Base-by-base conservation (phyloP, 1,140 invertebrate species). In the Helicoverpa zea region DNA sequence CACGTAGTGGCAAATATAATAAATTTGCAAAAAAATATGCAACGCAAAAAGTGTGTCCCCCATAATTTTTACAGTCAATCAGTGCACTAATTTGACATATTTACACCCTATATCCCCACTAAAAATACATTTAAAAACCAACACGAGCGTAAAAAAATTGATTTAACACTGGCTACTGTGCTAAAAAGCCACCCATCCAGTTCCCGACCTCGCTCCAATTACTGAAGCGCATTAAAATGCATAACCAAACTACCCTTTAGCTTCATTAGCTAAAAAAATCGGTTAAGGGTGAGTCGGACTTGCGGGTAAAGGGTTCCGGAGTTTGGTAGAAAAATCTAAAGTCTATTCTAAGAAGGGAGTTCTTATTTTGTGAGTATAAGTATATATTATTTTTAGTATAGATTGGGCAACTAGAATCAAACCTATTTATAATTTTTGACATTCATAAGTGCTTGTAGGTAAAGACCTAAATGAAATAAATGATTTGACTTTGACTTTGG, bases 161-260 rank as follows among this genome's bases (percentile, higher is more conserved):
- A 59, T 9, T 61, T 3, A 0, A 63, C 47, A 66, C 16, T 12
- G 0, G n/a, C 14, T 23, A 11, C 18, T 52, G 49, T 14, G 16
- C 47, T 70, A 70, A 52, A 51, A 52, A 52, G 16, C 30, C 61
- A 64, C 61, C 66, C 66, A 51, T 70, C 66, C 66, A 13, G 29
- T 14, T 12, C 4, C 9, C 11, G 16, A 7, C 66, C 49, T 52
- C 66, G 49, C 11, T 30, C 66, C 66, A 70, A 13, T 70, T 70
- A 23, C 66, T 70, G 14, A 70, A 70, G 16, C 64, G 7, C 2
- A 59, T 59, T 59, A 29, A 12, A 29, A 61, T 30, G 59, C 59
- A 23, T 30, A 23, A 29, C 23, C 13, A 51, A 59, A 23, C n/a
- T 29, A 70, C 18, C 47, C 11, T 52, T 23, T 29, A 52, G 47